phyloP scores from a whole-genome alignment of 2,113 vertebrate genomes.

The Sminthopsis crassicaudata region DNA sequence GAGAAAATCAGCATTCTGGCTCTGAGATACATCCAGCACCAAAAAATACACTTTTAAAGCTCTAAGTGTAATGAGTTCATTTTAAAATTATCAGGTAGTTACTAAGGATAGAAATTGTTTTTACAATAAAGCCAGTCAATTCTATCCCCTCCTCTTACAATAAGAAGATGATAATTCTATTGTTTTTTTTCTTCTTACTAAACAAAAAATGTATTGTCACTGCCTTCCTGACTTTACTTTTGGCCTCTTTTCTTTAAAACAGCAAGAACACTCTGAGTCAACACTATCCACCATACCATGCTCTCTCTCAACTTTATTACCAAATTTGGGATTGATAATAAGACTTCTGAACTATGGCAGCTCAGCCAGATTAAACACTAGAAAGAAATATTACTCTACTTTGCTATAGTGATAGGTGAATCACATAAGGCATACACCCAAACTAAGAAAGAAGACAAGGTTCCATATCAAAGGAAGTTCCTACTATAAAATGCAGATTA shows the following conservation, averaged over 20 bases:
- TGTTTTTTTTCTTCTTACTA: constrained; percentile 65
- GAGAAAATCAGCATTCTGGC: constrained; percentile 51
- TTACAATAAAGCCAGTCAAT: constrained; percentile 51
- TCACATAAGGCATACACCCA: constrained; percentile 64
- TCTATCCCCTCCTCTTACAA: constrained; percentile 24
- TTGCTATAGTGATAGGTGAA: constrained; percentile 46
- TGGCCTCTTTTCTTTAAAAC: constrained; percentile 61
- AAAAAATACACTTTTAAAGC: constrained; percentile 49
- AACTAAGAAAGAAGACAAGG: constrained; percentile 35
- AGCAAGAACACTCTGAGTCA: constrained; percentile 24
- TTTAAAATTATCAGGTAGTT: constrained; percentile 51
- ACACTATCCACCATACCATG: neutral
- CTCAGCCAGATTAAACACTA: constrained; percentile 8
- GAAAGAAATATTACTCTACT: constrained; percentile 44
- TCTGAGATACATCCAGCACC: neutral
- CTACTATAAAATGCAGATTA: constrained; percentile 33
- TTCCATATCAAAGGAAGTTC: constrained; percentile 35
- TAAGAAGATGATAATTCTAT: constrained; percentile 56
- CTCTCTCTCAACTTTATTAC: constrained; percentile 30
- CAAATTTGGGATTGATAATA: constrained; percentile 57
- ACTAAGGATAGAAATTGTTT: constrained; percentile 49
- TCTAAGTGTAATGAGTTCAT: constrained; percentile 14
- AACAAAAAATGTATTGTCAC: constrained; percentile 46
- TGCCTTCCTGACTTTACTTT: constrained; percentile 56
- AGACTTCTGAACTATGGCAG: neutral